Evolutionary conservation across 2,888 invertebrate genomes (phyloP).

Genomic region (Leucoma salicis): DNA sequence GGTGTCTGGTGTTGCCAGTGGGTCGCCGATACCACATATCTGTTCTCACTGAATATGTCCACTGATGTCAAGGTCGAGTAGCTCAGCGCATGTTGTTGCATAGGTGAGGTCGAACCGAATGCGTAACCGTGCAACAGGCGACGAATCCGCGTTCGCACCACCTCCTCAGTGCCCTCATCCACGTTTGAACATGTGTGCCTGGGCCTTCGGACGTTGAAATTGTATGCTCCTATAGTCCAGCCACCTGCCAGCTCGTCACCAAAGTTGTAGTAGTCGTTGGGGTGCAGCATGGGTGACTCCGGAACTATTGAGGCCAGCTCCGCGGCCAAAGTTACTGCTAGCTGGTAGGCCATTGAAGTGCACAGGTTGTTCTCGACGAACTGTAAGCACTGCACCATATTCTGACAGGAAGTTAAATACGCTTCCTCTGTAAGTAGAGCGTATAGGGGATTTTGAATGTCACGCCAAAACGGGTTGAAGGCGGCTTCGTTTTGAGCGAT

Average conservation of each 20-base stretch:
- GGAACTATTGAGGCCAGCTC: conserved; percentile 4
- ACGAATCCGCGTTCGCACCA: background rate
- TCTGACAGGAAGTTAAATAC: conserved; percentile 5
- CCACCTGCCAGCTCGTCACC: conserved; percentile 8
- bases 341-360: conserved; percentile 6
- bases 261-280: background rate
- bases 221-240: conserved; percentile 8
- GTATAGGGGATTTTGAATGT: conserved; percentile 1
- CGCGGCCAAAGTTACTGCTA: conserved; percentile 7
- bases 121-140: conserved; percentile 3
- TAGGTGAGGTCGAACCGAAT: background rate
- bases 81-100: conserved; percentile 5
- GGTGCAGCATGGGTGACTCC: conserved; percentile 5
- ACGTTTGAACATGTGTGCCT: background rate
- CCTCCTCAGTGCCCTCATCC: conserved; percentile 4
- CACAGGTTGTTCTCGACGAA: conserved; percentile 9
- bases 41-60: background rate
- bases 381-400: conserved; percentile 8
- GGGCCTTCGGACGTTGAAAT: background rate
- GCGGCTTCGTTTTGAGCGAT: background rate
- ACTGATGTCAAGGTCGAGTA: background rate
- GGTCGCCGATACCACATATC: background rate
- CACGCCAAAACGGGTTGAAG: background rate
- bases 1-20: background rate
- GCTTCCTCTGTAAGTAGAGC: background rate